Evolutionary conservation across 2,113 vertebrate species (phyloP).

Genomic region (Leucopternis melanops): DNA sequence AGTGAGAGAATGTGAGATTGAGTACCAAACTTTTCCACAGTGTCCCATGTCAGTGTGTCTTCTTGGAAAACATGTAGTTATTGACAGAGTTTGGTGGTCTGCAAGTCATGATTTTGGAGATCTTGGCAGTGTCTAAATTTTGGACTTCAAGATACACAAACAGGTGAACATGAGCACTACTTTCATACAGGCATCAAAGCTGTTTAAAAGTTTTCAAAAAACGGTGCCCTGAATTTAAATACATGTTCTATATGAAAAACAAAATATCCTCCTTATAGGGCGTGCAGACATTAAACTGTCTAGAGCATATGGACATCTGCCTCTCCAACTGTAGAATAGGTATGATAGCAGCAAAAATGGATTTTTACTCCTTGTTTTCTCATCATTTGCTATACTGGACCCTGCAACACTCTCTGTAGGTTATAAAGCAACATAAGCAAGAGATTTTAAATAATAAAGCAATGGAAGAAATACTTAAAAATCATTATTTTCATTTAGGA

Average conservation of each 20-base stretch:
- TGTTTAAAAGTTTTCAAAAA: neutral
- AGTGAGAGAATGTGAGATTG: neutral
- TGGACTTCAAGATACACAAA: neutral
- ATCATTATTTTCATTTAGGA: neutral
- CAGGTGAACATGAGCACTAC: neutral
- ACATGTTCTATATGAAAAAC: neutral
- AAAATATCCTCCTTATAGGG: neutral
- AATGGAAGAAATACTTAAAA: neutral
- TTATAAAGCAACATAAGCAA: neutral
- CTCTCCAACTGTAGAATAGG: neutral
- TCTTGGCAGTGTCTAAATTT: neutral
- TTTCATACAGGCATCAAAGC: neutral
- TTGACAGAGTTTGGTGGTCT: neutral
- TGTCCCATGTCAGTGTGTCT: neutral
- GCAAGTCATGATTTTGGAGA: neutral
- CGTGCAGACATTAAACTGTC: neutral
- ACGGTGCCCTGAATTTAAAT: neutral
- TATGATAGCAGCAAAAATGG: neutral
- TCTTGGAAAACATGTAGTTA: neutral
- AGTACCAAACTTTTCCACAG: neutral
- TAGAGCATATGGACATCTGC: neutral
- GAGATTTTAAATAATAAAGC: neutral
- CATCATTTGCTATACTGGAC: neutral
- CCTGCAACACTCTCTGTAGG: neutral
- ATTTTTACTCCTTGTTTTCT: neutral